Base-by-base conservation (phyloP, 2,113 vertebrate species). In the Tringa solitaria region DNA sequence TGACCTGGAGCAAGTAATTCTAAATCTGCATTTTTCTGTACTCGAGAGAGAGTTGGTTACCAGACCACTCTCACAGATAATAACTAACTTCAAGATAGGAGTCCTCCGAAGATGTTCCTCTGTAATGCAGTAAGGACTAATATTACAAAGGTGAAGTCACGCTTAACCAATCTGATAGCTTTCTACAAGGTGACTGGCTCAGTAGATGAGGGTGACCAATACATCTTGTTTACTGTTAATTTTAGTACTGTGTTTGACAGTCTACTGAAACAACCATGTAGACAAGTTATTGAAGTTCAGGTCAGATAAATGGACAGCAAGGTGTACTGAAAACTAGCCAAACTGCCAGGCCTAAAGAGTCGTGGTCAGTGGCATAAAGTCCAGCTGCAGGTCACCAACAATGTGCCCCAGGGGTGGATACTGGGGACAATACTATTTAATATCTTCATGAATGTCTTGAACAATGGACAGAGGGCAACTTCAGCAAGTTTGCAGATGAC, bases 361-460 rank as follows among this genome's bases (percentile, higher is more conserved):
- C 76, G 15, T 28, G 14, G 27, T 39, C 39, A 35, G 75, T 0
- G 9, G 46, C 28, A 41, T 13, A 3, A 81, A 45, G 41, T 41
- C 46, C 51, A 51, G 32, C 32, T 80, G 39, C 27, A 39, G 5
- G 16, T 8, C 9, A 46, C 32, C 45, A 89, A n/a, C 27, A 50
- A 3, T 21, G 14, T 60, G 39, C 8, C 32, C 20, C 4, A 4
- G 0, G 1, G 14, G 15, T 41, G 19, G 9, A 18, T 78, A 28
- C 26, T 24, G 17, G 26, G 26, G 28, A 11, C 9, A 63, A 16
- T 13, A 59, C 1, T 63, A 6, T 37, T 59, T 74, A 28, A 12
- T 32, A 70, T 33, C 33, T 32, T 33, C 27, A 23, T 64, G 2
- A 57, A 41, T 37, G 16, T 43, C 37, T 22, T 41, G 28, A 35